These are phyloP conservation scores for Propithecus perrieri DNA, from an alignment of 2,797 vertebrate genomes.

Conservation along the genomic window DNA sequence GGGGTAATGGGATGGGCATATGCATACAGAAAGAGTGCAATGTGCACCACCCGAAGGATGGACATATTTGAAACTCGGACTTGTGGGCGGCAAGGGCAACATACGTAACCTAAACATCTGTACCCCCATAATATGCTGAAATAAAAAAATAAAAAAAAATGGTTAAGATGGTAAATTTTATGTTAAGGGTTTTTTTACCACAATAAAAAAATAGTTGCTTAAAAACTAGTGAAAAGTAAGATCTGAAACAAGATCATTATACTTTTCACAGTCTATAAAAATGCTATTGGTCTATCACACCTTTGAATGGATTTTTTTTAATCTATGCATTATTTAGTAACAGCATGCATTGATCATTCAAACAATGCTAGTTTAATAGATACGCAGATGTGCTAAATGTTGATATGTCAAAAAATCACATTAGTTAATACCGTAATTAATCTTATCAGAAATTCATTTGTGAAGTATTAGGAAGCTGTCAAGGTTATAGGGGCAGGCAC, in stretches of 20 bases:
- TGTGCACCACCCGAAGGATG: no score
- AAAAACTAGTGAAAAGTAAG: background rate
- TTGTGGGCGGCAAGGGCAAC: no score
- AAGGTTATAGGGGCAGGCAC: background rate
- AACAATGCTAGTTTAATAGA: background rate
- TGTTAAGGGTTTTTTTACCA: background rate
- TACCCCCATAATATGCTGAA: no score
- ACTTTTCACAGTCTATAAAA: background rate
- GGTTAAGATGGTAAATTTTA: background rate
- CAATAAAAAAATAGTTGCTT: background rate
- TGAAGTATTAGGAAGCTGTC: background rate
- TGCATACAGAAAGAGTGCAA: no score
- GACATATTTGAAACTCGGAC: no score
- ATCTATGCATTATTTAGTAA: background rate
- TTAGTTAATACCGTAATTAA: background rate
- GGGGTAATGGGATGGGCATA: no score
- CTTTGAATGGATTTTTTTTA: background rate
- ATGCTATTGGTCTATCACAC: background rate
- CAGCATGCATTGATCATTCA: background rate
- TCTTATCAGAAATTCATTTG: background rate
- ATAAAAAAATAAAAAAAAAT: background rate
- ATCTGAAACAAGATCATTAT: background rate
- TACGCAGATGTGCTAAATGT: background rate
- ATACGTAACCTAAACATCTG: no score
- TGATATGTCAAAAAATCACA: background rate